Conservation (phyloP, 1,140 invertebrate genomes). For the Brachionus sp. region DNA sequence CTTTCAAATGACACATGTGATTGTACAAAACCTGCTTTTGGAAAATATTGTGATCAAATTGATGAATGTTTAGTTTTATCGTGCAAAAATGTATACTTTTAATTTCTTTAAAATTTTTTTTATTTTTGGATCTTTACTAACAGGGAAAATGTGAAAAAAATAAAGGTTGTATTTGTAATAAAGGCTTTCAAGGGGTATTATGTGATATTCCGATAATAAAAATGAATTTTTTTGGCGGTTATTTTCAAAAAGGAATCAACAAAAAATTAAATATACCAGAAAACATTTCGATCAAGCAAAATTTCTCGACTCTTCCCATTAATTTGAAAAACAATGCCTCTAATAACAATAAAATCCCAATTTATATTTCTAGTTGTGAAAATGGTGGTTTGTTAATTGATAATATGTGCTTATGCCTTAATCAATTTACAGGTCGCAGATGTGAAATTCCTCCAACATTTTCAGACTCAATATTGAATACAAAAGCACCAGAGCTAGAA, state of each 20-base stretch:
- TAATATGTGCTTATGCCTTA: constrained; percentile 32
- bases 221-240: not conserved
- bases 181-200: not conserved
- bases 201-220: constrained; percentile 10
- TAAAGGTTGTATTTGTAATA: constrained; percentile 36
- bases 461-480: not conserved
- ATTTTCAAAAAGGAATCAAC: not conserved
- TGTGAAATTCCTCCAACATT: constrained; percentile 34
- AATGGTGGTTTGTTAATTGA: constrained; percentile 40
- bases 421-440: constrained; percentile 20
- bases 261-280: not conserved
- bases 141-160: constrained; percentile 2
- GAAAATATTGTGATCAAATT: constrained; percentile 45
- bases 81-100: not conserved
- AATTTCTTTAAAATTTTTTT: not conserved
- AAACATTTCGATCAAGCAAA: not conserved
- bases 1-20: constrained; percentile 29
- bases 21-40: constrained; percentile 13
- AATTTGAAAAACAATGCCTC: not conserved
- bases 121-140: not conserved
- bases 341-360: not conserved
- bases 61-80: constrained; percentile 15
- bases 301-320: not conserved
- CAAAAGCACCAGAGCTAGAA: constrained; percentile 4
- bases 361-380: constrained; percentile 20